A percentile compares a stretch with the other conserved stretches of the same genome.
Evolutionary conservation across 2,113 vertebrate species (phyloP).

Genomic region (Rallus limicola): DNA sequence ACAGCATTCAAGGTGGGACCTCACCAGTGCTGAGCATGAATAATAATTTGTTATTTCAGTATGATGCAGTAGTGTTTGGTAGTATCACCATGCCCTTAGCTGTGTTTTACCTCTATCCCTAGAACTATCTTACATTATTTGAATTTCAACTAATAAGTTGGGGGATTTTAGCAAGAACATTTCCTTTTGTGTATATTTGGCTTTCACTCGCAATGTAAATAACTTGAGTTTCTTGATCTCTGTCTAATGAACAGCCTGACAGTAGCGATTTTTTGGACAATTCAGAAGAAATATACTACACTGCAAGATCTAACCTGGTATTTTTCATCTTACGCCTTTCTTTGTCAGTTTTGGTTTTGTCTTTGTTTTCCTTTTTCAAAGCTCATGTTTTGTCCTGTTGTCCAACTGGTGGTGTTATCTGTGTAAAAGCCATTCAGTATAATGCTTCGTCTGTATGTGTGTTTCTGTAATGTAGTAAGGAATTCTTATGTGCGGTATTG

Average conservation of each 20-base stretch:
- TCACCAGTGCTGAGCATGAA: background rate
- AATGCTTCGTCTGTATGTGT: background rate
- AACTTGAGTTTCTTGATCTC: conserved; percentile 92
- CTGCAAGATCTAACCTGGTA: conserved; percentile 99
- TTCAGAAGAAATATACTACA: conserved; percentile 99
- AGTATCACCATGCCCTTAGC: background rate
- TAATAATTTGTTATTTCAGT: background rate
- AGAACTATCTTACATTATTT: conserved; percentile 21
- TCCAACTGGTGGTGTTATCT: background rate
- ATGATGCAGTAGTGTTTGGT: background rate
- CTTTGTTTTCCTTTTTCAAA: conserved; percentile 48
- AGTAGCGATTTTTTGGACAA: conserved; percentile 96
- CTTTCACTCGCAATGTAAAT: conserved; percentile 80
- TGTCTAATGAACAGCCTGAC: conserved; percentile 93
- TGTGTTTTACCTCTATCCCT: background rate
- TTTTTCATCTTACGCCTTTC: conserved; percentile 80
- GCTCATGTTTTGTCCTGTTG: conserved; percentile 46
- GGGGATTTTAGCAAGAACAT: conserved; percentile 13
- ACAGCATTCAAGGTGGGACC: too few species aligned
- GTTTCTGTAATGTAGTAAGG: background rate
- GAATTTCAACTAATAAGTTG: conserved; percentile 53
- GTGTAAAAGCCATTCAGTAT: background rate
- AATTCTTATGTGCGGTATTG: background rate
- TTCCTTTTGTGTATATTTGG: conserved; percentile 65
- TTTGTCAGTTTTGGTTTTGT: conserved; percentile 77